A percentile compares a stretch with the other conserved stretches of the same genome.
These are phyloP conservation scores for Phytoseiulus persimilis DNA, from an alignment of 2,888 invertebrate genomes.

Conservation along the genomic window DNA sequence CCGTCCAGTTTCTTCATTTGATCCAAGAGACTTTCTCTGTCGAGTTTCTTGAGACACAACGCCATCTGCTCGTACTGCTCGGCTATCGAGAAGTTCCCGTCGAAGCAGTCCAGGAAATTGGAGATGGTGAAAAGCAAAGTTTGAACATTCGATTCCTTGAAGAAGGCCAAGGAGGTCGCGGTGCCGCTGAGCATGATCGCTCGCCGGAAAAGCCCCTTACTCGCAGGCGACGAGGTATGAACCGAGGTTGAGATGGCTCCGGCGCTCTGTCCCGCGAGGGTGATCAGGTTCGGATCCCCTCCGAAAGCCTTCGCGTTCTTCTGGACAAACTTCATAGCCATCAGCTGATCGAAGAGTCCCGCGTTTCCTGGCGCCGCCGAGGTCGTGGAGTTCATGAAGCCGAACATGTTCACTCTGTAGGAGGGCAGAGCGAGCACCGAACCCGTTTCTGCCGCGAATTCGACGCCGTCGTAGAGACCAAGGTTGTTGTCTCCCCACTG, in stretches of 20 bases:
- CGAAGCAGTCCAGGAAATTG: slow-evolving; percentile 8
- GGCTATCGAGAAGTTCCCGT: slow-evolving; percentile 8
- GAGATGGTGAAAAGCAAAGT: slow-evolving; percentile 20
- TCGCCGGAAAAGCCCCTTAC: slow-evolving; percentile 20
- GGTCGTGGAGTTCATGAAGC: slow-evolving; percentile 19
- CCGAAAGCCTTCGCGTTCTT: slow-evolving; percentile 19
- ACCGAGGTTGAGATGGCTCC: slow-evolving; percentile 22
- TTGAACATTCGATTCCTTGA: slow-evolving; percentile 12
- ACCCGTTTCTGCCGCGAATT: slow-evolving; percentile 16
- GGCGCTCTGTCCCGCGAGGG: slow-evolving; percentile 21
- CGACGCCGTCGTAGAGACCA: slow-evolving; percentile 31
- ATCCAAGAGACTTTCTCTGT: not conserved
- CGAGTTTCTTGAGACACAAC: not conserved
- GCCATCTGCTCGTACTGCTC: slow-evolving; percentile 32
- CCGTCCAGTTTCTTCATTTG: slow-evolving; percentile 16
- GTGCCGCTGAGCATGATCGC: slow-evolving; percentile 20
- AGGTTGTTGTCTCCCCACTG: slow-evolving; percentile 27
- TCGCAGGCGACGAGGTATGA: slow-evolving; percentile 20
- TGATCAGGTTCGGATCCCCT: slow-evolving; percentile 13
- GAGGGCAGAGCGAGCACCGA: not conserved
- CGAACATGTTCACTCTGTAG: slow-evolving; percentile 24
- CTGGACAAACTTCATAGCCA: slow-evolving; percentile 20
- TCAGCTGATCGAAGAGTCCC: slow-evolving; percentile 35
- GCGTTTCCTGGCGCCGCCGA: slow-evolving; percentile 11
- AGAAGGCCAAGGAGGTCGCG: slow-evolving; percentile 14